Conservation (phyloP, 2,113 vertebrate species). For the Chlamydotis undulata region DNA sequence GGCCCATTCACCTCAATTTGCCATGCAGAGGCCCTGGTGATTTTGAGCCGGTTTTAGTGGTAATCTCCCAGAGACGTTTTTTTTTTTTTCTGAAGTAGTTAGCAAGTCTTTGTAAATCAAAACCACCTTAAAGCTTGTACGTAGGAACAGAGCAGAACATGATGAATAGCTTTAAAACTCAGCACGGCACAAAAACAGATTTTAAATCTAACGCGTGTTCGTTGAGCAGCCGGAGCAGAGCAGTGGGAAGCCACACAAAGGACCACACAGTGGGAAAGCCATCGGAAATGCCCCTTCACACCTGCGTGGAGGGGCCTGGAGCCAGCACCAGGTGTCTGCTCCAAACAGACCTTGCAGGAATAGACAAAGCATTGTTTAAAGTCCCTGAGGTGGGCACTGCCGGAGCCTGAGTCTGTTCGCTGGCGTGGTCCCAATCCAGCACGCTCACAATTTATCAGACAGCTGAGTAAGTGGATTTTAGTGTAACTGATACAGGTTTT, state of each 20-base stretch:
- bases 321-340: constrained; percentile 8
- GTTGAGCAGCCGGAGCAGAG: not conserved
- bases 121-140: not conserved
- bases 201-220: not conserved
- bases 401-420: not conserved
- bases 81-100: not conserved
- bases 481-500: not conserved
- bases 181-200: not conserved
- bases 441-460: not conserved
- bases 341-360: not conserved
- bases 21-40: rapidly evolving
- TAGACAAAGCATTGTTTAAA: not conserved
- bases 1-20: not conserved
- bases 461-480: not conserved
- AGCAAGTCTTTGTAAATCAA: not conserved
- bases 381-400: not conserved
- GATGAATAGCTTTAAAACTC: not conserved
- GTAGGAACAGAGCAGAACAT: not conserved
- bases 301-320: not conserved
- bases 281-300: not conserved
- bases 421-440: not conserved
- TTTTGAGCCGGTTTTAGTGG: not conserved
- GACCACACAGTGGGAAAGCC: not conserved
- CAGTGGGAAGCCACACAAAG: not conserved
- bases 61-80: not conserved